These are phyloP conservation scores for Mareca strepera DNA, from an alignment of 2,797 vertebrate genomes.

Conservation along the genomic window DNA sequence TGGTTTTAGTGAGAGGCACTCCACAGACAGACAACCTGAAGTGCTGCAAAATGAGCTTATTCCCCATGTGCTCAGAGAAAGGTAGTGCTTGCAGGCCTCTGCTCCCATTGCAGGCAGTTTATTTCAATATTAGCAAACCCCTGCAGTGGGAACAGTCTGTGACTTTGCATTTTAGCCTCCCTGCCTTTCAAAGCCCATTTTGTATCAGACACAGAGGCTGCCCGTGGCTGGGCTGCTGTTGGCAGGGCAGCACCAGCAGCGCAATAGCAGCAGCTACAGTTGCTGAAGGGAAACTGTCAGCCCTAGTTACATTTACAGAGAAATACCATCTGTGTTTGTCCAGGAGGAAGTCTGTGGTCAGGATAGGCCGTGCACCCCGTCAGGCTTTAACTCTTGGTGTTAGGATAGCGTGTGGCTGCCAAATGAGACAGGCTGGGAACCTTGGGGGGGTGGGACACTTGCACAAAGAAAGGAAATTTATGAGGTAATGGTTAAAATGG, in stretches of 20 bases:
- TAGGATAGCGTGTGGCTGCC: not conserved
- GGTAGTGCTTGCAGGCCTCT: not conserved
- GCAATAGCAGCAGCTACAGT: not conserved
- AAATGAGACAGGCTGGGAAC: not conserved
- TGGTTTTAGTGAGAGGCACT: not conserved
- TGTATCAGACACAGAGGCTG: not conserved
- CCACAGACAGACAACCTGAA: not conserved
- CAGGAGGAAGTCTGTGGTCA: not conserved
- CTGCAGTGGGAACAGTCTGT: not conserved
- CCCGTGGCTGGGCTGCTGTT: not conserved
- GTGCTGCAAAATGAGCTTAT: not conserved
- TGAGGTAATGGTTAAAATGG: not conserved
- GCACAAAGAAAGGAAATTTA: not conserved
- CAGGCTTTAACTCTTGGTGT: not conserved
- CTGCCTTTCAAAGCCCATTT: not conserved
- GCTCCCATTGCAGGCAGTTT: not conserved
- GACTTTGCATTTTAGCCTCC: not conserved
- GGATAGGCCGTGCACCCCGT: not conserved
- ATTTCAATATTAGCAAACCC: not conserved
- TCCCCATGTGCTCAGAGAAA: fast-evolving
- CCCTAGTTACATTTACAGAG: not conserved
- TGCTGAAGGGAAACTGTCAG: not conserved
- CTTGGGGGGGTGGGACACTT: not conserved
- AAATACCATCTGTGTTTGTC: not conserved
- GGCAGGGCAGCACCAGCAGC: not conserved